phyloP scores from a whole-genome alignment of 2,797 vertebrate species.

The Cheirogaleus major region DNA sequence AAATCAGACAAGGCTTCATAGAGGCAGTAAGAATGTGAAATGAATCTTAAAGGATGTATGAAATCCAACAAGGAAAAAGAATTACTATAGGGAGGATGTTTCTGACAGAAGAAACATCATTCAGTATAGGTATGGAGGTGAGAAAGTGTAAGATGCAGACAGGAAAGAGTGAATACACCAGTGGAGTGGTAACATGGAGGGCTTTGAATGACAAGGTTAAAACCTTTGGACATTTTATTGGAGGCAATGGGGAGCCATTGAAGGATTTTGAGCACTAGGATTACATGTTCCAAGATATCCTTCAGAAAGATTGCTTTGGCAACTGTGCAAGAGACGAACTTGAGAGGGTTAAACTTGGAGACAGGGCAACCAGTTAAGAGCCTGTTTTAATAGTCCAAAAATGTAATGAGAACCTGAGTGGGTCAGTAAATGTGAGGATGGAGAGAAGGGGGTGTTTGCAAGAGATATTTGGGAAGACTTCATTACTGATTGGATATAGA shows the following conservation, averaged over 20 bases:
- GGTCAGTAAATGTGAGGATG: not conserved
- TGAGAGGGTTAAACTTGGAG: not conserved
- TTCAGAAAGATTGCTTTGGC: not conserved
- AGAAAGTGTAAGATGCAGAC: not conserved
- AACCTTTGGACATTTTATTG: not conserved
- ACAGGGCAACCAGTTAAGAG: not conserved
- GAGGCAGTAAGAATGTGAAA: not conserved
- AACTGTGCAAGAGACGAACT: not conserved
- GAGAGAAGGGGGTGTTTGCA: not conserved
- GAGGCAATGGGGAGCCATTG: not conserved
- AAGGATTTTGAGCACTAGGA: not conserved
- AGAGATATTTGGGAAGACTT: not conserved
- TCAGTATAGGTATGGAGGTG: not conserved
- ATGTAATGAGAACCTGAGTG: not conserved
- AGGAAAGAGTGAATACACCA: not conserved
- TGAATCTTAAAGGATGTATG: not conserved
- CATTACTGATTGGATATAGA: not conserved
- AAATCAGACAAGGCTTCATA: not conserved
- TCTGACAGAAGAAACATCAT: not conserved
- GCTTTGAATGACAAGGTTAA: not conserved
- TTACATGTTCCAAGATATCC: not conserved
- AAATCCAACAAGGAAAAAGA: not conserved
- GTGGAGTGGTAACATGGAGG: not conserved
- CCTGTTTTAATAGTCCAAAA: not conserved
- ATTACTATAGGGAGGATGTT: not conserved